phyloP scores from a whole-genome alignment of 2,797 vertebrate species.

The Triplophysa yarkandensis region DNA sequence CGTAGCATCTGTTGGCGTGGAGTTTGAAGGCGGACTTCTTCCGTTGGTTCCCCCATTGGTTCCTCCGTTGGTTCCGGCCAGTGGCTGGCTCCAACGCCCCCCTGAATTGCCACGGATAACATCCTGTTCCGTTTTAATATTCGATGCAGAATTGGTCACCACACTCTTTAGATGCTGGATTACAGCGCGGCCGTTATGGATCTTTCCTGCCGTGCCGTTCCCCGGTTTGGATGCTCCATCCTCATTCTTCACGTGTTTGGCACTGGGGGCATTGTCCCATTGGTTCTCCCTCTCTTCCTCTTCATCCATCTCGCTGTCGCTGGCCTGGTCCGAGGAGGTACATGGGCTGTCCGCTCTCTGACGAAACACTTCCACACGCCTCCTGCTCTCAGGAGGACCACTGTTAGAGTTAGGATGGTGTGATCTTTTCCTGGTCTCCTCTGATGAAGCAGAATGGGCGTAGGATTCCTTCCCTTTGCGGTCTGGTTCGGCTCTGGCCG shows the following conservation, averaged over 20 bases:
- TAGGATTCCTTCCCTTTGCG: constrained; percentile 74
- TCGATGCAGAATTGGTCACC: constrained; percentile 67
- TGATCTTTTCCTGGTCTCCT: constrained; percentile 76
- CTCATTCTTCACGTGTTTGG: constrained; percentile 56
- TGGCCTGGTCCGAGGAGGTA: constrained; percentile 74
- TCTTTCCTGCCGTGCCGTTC: constrained; percentile 59
- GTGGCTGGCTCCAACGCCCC: constrained; percentile 61
- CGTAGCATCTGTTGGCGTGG: constrained; percentile 73
- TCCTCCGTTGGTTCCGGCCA: constrained; percentile 71
- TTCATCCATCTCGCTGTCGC: constrained; percentile 74
- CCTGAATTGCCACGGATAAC: constrained; percentile 63
- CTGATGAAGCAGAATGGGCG: constrained; percentile 53
- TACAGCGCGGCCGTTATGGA: constrained; percentile 77
- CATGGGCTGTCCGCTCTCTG: constrained; percentile 73
- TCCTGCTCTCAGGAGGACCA: constrained; percentile 69
- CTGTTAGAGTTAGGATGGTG: constrained; percentile 70
- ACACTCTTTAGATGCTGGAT: constrained; percentile 82
- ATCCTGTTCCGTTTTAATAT: constrained; percentile 81
- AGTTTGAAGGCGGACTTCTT: constrained; percentile 74
- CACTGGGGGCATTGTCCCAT: constrained; percentile 58
- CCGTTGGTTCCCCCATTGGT: constrained; percentile 76
- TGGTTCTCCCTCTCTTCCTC: constrained; percentile 68
- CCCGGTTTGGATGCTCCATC: constrained; percentile 42
- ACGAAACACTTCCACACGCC: constrained; percentile 71
- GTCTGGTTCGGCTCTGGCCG: constrained; percentile 68